Percentiles rank a stretch among this genome's conserved stretches.
These are phyloP conservation scores for Melanotaenia maccullochi DNA, from an alignment of 2,797 vertebrate species.

Conservation along the genomic window DNA sequence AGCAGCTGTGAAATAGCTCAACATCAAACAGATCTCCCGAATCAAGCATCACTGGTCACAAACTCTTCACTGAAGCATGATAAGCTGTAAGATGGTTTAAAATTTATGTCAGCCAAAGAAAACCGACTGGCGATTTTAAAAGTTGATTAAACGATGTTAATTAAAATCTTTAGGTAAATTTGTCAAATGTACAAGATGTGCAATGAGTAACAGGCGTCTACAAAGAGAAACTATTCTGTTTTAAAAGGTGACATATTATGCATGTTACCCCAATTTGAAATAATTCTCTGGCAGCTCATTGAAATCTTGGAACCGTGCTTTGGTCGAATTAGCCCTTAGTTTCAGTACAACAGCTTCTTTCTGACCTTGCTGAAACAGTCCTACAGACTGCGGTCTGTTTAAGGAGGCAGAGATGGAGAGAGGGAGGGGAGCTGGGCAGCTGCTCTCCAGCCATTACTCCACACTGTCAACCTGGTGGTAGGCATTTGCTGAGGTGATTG, in stretches of 20 bases:
- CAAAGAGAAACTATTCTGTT: background rate
- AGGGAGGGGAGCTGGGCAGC: no score
- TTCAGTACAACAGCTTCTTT: no score
- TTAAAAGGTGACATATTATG: background rate
- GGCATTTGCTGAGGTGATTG: no score
- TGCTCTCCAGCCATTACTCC: no score
- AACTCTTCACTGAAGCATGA: background rate
- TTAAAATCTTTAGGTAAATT: background rate
- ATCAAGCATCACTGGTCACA: background rate
- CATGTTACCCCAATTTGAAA: no score
- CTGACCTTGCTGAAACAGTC: no score
- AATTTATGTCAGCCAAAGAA: background rate
- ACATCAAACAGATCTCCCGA: background rate
- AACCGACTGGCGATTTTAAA: background rate
- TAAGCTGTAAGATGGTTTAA: background rate
- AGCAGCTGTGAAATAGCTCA: background rate
- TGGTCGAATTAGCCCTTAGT: no score
- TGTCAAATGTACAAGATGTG: background rate
- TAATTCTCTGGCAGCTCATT: no score
- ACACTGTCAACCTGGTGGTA: no score
- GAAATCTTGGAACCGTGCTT: no score
- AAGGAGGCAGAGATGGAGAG: no score
- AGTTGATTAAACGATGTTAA: background rate
- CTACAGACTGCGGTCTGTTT: no score
- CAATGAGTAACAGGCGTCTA: background rate